Evolutionary conservation across 2,113 vertebrate species (phyloP).

Genomic region (Cercopithecus mona): DNA sequence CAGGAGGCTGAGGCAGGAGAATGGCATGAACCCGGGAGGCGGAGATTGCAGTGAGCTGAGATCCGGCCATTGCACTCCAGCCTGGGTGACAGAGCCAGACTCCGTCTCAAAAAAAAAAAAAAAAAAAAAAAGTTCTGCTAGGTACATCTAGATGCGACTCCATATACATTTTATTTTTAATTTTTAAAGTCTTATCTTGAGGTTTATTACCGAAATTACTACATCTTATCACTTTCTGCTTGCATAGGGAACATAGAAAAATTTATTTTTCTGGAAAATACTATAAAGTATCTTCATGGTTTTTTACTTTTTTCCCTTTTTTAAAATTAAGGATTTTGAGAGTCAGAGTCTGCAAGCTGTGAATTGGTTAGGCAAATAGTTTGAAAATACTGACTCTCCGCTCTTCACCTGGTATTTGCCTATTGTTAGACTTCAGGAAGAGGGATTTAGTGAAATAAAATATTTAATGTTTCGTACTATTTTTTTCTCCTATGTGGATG

Average conservation of each 20-base stretch:
- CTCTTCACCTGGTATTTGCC: background rate
- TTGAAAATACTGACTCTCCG: constrained; percentile 23
- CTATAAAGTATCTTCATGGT: background rate
- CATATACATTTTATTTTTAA: constrained; percentile 16
- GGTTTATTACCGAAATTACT: constrained; percentile 33
- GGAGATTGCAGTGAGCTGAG: no score
- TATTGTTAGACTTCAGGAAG: background rate
- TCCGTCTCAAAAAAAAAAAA: no score
- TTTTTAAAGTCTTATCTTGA: constrained; percentile 43
- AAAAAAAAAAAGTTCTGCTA: background rate
- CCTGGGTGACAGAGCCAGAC: no score
- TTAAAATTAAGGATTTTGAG: background rate
- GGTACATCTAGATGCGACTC: background rate
- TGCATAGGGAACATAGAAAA: background rate
- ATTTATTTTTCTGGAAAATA: constrained; percentile 39
- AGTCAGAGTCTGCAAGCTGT: background rate
- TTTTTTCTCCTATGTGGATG: background rate
- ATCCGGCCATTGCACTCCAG: no score
- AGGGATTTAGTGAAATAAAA: constrained; percentile 19
- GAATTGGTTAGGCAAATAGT: background rate
- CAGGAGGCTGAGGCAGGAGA: no score
- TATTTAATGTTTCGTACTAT: background rate
- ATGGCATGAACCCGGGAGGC: no score
- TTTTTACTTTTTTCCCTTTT: background rate
- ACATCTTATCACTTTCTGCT: constrained; percentile 22